Evolutionary conservation across 2,113 vertebrate species (phyloP), one percentile per base, ranked within the genome.

Genomic region (Osmerus mordax): DNA sequence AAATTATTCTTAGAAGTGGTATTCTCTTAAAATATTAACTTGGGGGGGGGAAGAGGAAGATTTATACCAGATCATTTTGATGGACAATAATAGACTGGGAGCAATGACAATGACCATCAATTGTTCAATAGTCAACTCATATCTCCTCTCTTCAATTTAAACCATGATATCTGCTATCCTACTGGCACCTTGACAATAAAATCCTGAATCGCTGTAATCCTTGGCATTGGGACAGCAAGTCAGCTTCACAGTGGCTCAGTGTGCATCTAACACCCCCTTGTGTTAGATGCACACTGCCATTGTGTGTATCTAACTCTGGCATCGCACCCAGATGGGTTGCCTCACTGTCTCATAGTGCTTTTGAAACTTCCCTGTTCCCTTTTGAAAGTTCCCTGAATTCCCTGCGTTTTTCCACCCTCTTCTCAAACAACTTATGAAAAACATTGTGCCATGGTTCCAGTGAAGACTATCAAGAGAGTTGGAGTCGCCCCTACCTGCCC

Each of bases 381-480:
- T 84, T 76, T 86, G 82, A 82, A 59, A 66, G 52, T 76, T 78
- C 58, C 66, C 65, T 62, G 68, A 67, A 89, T 89, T 89, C 84
- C 73, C 66, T 36, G 66, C 83, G 88, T 90, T 90, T 86, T 71
- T 85, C 21, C 25, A 18, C 58, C 62, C 60, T 55, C 79, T 73
- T 81, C 63, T 77, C 82, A 88, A 87, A 88, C 80, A 84, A 79
- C 68, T 72, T 47, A 76, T 80, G 80, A 70, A 77, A 74, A 83
- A 69, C 58, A 29, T 29, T 55, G 64, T 77, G 78, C 71, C 73
- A 77, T 64, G 55, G 60, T 66, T 65, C 66, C 69, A 70, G 52
- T 67, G 67, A 74, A 81, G 73, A 51, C 15, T n/a, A 74, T 63
- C 55, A 58, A 52, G 74, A 71, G n/a, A 62, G 25, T 69, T 36